Evolutionary conservation across 2,113 vertebrate species (phyloP).

Genomic region (Perognathus longimembris): DNA sequence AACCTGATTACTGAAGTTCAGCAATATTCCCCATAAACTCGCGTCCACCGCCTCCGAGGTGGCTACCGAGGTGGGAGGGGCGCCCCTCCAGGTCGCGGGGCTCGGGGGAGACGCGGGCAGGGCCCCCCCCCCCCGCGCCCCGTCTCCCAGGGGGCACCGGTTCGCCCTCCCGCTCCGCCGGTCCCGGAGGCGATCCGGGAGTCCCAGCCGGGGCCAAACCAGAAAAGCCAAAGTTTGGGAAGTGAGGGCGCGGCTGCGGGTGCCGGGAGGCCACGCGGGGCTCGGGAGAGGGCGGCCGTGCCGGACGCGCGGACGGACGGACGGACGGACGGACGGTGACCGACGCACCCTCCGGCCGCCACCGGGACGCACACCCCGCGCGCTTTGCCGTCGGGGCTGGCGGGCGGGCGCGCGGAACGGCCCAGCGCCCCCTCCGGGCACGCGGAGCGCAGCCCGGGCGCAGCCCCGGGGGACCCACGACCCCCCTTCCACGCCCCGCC

Average conservation of each 20-base stretch:
- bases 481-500: constrained; percentile 70
- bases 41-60: constrained; percentile 79
- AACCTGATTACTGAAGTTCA: constrained; percentile 92
- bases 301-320: background rate
- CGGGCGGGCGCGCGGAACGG: constrained; percentile 23
- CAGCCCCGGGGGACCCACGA: constrained; percentile 75
- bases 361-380: constrained; percentile 43
- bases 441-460: constrained; percentile 79
- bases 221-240: constrained; percentile 49
- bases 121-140: too few species aligned
- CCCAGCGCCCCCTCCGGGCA: constrained; percentile 83
- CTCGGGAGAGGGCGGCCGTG: constrained; percentile 9
- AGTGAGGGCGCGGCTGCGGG: constrained; percentile 2
- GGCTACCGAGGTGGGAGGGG: constrained; percentile 69
- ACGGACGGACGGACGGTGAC: too few species aligned
- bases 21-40: constrained; percentile 90
- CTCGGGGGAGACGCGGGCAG: constrained; percentile 5
- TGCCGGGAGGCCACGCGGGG: background rate
- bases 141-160: background rate
- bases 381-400: constrained; percentile 49
- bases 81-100: constrained; percentile 8
- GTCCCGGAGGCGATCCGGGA: background rate
- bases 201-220: background rate
- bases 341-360: constrained; percentile 35
- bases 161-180: background rate